These are phyloP conservation scores for Parthenolecanium corni DNA, from an alignment of 2,888 invertebrate genomes.

Conservation along the genomic window DNA sequence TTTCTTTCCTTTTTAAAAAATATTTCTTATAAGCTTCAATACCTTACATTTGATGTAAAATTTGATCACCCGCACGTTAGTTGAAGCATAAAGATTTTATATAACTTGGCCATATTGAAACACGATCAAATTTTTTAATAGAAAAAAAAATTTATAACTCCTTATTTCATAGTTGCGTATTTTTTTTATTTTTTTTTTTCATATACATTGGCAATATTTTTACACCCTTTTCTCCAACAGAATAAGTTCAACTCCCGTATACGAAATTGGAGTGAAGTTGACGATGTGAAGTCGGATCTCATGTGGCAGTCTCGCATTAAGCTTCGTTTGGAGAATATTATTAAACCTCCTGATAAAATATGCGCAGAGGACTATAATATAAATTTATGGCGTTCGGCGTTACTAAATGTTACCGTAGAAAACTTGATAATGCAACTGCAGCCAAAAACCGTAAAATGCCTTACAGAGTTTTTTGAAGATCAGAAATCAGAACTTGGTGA, in stretches of 20 bases:
- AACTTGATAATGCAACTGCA: constrained; percentile 58
- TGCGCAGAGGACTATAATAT: constrained; percentile 31
- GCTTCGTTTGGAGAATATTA: constrained; percentile 49
- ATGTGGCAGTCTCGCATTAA: constrained; percentile 44
- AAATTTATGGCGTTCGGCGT: constrained; percentile 34
- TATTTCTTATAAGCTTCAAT: too few species aligned
- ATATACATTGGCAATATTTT: not conserved
- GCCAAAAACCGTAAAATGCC: constrained; percentile 69
- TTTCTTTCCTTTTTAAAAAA: not conserved
- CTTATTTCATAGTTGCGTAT: not conserved
- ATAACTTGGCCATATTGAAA: too few species aligned
- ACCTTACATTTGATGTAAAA: too few species aligned
- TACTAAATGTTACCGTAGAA: constrained; percentile 32
- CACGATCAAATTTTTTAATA: too few species aligned
- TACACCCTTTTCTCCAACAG: constrained; percentile 7
- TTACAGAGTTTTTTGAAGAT: constrained; percentile 76
- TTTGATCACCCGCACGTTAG: too few species aligned
- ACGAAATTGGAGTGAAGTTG: constrained; percentile 64
- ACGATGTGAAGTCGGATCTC: constrained; percentile 32
- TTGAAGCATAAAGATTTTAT: too few species aligned
- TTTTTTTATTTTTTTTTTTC: constrained; percentile 6
- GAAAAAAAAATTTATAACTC: too few species aligned
- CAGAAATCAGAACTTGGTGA: constrained; percentile 53
- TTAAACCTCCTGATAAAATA: constrained; percentile 37
- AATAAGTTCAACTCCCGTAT: constrained; percentile 31